Percentiles rank a stretch among this genome's conserved stretches.
phyloP scores from a whole-genome alignment of 64 coral and sea anemone species.

The Montipora foliosa region DNA sequence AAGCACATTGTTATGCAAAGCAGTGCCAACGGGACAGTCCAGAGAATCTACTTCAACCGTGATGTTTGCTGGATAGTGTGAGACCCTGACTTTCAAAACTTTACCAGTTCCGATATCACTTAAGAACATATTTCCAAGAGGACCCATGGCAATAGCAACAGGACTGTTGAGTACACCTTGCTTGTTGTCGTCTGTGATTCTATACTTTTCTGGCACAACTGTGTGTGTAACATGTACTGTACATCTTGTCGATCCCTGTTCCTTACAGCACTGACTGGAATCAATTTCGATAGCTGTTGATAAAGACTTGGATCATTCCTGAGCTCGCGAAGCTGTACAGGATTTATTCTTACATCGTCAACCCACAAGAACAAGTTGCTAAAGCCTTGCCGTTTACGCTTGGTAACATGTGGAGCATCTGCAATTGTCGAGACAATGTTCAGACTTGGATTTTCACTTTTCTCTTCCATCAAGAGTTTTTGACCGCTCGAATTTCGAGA shows the following conservation, averaged over 20 bases:
- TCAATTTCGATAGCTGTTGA: neutral
- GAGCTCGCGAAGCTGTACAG: slow-evolving; percentile 37
- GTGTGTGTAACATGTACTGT: slow-evolving; percentile 18
- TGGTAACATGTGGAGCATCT: neutral
- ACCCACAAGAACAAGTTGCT: slow-evolving; percentile 17
- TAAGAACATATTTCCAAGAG: slow-evolving; percentile 59
- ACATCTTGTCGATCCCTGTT: neutral
- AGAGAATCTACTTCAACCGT: slow-evolving; percentile 49
- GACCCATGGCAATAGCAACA: slow-evolving; percentile 20
- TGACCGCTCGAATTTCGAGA: slow-evolving; percentile 8
- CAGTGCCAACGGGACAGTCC: slow-evolving; percentile 56
- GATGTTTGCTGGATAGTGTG: slow-evolving; percentile 59
- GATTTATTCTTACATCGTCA: neutral
- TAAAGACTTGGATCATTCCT: slow-evolving; percentile 14
- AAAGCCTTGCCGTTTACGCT: slow-evolving; percentile 18
- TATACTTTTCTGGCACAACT: slow-evolving; percentile 52
- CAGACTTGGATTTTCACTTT: no score
- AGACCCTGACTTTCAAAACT: slow-evolving; percentile 53
- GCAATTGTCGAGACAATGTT: no score
- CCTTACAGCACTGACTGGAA: neutral
- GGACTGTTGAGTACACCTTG: neutral
- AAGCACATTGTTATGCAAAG: slow-evolving; percentile 38
- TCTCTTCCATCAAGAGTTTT: no score
- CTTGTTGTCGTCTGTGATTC: slow-evolving; percentile 43
- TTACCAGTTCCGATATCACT: slow-evolving; percentile 50